phyloP scores from a whole-genome alignment of 2,888 invertebrate species.

The Noctua pronuba region DNA sequence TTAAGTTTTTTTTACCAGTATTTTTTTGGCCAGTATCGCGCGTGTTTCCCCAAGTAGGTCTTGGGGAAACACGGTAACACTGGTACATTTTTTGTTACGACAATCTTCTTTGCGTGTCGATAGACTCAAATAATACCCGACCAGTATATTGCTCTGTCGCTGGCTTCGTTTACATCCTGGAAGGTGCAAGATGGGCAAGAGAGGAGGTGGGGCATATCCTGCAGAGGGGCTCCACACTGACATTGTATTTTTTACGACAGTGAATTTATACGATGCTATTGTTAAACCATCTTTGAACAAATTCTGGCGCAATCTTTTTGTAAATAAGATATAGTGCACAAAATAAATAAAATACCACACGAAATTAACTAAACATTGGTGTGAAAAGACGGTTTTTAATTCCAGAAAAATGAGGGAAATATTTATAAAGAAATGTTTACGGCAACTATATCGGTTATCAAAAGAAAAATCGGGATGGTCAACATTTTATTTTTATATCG shows the following conservation, averaged over 20 bases:
- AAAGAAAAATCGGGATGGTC: background rate
- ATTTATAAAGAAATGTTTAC: background rate
- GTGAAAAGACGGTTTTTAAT: background rate
- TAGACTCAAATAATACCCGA: no score
- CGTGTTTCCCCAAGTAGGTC: conserved; percentile 11
- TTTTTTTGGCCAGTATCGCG: background rate
- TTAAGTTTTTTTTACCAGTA: conserved; percentile 1
- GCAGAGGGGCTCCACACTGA: no score
- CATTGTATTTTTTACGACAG: background rate
- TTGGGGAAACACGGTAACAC: no score
- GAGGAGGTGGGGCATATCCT: no score
- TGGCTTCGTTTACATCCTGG: no score
- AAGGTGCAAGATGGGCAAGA: no score
- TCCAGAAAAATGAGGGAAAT: background rate
- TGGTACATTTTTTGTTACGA: no score
- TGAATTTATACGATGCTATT: background rate
- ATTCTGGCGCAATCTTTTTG: background rate
- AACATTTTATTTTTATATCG: background rate
- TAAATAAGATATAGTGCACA: background rate
- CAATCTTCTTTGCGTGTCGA: no score
- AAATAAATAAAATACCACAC: background rate
- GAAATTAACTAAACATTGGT: background rate
- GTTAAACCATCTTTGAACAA: background rate
- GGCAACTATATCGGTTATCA: conserved; percentile 22
- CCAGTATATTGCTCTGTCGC: no score